These are phyloP conservation scores for Pogonocichla stellata DNA, from an alignment of 2,113 vertebrate species.

Conservation along the genomic window DNA sequence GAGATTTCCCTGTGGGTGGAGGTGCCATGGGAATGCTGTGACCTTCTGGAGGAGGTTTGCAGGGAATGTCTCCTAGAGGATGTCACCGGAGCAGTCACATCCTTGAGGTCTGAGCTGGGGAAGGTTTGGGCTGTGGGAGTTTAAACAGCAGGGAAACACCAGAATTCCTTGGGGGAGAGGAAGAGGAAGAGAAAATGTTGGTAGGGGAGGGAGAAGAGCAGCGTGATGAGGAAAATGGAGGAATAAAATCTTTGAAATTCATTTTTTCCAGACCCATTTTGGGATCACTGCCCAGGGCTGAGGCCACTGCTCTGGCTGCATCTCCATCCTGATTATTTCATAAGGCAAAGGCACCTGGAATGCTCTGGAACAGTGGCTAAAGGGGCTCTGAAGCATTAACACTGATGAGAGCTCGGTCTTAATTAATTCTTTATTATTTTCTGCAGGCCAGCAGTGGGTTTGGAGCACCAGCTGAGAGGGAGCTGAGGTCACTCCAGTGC, in stretches of 20 bases:
- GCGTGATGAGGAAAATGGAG: not conserved
- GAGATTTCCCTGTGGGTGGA: not conserved
- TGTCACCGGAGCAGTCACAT: not conserved
- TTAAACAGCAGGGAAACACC: not conserved
- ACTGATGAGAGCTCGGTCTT: not conserved
- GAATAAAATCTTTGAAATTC: not conserved
- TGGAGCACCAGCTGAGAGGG: not conserved
- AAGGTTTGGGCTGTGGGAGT: not conserved
- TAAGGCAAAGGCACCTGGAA: not conserved
- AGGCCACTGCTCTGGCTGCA: not conserved
- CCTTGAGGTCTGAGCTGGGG: not conserved
- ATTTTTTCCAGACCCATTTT: fast-evolving
- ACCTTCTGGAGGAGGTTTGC: not conserved
- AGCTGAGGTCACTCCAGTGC: not conserved
- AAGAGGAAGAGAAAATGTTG: not conserved
- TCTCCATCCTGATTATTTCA: constrained; percentile 44
- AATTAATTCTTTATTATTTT: constrained; percentile 62
- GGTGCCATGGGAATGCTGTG: not conserved
- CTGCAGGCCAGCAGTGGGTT: not conserved
- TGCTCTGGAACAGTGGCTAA: not conserved
- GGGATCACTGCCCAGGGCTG: not conserved
- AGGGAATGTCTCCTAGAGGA: not conserved
- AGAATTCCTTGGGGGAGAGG: not conserved
- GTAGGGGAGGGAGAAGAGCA: not conserved
- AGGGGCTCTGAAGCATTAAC: constrained; percentile 55